These are phyloP conservation scores for Creontiades dilutus DNA, from an alignment of 2,888 invertebrate genomes.

Conservation along the genomic window DNA sequence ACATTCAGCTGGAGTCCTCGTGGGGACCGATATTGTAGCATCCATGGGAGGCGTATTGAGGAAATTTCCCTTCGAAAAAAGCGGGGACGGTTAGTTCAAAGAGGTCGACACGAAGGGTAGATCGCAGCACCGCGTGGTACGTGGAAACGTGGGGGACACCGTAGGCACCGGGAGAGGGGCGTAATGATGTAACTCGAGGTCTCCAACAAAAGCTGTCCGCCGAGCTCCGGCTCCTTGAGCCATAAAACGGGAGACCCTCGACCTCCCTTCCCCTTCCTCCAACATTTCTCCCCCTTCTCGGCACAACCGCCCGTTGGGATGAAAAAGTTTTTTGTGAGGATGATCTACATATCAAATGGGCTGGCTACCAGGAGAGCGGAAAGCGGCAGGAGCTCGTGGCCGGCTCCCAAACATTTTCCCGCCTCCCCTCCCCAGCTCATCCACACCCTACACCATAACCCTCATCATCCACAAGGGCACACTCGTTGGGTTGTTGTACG, in stretches of 20 bases:
- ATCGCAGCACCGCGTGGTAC: neutral
- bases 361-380: slow-evolving; percentile 64
- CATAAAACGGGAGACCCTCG: slow-evolving; percentile 8
- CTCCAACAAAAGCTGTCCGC: neutral
- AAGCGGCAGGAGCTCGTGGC: slow-evolving; percentile 63
- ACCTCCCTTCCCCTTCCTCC: neutral
- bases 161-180: neutral
- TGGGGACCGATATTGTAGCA: neutral
- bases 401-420: slow-evolving; percentile 54
- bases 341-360: slow-evolving; percentile 71
- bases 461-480: neutral
- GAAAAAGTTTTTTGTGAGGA: slow-evolving; percentile 67
- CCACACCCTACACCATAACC: neutral
- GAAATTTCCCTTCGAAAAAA: slow-evolving; percentile 8
- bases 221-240: neutral
- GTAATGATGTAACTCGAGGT: slow-evolving; percentile 24
- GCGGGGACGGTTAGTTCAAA: neutral
- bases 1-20: neutral
- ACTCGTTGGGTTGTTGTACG: neutral
- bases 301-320: slow-evolving; percentile 24
- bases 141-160: neutral
- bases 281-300: neutral
- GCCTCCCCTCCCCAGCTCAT: neutral
- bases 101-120: neutral
- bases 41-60: neutral